Percentiles rank a stretch among this genome's conserved stretches.
Conservation (phyloP, 2,797 vertebrate genomes). For the Labroides dimidiatus region DNA sequence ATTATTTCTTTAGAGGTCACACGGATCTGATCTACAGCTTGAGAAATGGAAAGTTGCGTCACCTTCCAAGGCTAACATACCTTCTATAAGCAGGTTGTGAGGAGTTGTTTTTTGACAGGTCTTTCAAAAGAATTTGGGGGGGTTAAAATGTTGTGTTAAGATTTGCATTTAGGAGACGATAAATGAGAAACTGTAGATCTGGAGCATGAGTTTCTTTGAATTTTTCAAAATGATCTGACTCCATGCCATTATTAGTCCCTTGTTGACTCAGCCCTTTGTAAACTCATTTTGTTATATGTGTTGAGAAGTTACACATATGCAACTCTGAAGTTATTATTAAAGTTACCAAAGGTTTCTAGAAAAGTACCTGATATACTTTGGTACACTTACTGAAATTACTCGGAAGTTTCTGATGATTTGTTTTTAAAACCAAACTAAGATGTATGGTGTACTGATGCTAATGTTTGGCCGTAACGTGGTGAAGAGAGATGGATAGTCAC, state of each 20-base stretch:
- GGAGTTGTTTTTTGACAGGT: not conserved
- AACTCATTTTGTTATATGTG: too few species aligned
- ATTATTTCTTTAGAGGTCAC: not conserved
- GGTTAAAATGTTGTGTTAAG: too few species aligned
- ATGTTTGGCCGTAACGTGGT: slow-evolving; percentile 36
- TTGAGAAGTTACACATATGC: too few species aligned
- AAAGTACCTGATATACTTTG: too few species aligned
- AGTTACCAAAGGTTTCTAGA: too few species aligned
- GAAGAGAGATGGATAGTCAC: slow-evolving; percentile 52
- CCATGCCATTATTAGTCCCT: too few species aligned
- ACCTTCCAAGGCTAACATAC: not conserved
- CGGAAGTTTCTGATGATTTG: slow-evolving; percentile 8
- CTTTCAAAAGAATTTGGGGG: not conserved
- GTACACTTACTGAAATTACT: not conserved
- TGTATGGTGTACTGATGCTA: slow-evolving; percentile 35
- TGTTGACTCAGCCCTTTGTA: too few species aligned
- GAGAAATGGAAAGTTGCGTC: not conserved
- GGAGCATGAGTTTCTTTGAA: too few species aligned
- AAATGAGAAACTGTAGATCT: too few species aligned
- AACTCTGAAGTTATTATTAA: too few species aligned
- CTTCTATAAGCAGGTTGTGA: not conserved
- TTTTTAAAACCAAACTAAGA: slow-evolving; percentile 30
- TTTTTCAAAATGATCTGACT: too few species aligned
- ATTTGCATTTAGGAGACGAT: too few species aligned
- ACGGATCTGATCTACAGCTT: not conserved